Evolutionary conservation across 2,797 vertebrate species (phyloP).

Genomic region (Sebastes paucispinis): DNA sequence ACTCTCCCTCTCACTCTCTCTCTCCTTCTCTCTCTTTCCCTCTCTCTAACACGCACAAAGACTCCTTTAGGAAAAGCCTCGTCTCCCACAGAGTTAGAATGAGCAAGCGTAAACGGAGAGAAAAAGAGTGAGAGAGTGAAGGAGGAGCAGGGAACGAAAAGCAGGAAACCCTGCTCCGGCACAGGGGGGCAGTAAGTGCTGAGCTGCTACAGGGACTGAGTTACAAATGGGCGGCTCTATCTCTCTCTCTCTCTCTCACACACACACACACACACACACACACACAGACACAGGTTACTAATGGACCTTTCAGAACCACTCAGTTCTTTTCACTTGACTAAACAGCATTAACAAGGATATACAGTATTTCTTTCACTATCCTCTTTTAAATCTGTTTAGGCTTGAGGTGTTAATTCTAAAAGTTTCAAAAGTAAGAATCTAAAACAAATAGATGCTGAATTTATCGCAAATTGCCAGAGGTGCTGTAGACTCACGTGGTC

Average conservation of each 20-base stretch:
- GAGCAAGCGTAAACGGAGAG: slow-evolving; percentile 47
- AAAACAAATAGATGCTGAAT: slow-evolving; percentile 4
- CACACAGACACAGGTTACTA: slow-evolving; percentile 62
- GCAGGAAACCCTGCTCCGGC: slow-evolving; percentile 74
- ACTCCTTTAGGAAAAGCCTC: slow-evolving; percentile 70
- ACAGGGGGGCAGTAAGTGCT: slow-evolving; percentile 69
- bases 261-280: not conserved
- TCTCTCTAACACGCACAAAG: slow-evolving; percentile 70
- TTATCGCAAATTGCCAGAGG: not conserved
- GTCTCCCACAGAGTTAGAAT: slow-evolving; percentile 74
- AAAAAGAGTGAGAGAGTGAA: slow-evolving; percentile 46
- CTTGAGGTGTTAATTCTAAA: not conserved
- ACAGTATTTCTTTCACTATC: not conserved
- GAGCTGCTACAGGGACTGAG: slow-evolving; percentile 59
- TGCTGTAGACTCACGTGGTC: not conserved
- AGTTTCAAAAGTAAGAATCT: not conserved
- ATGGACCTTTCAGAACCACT: slow-evolving; percentile 71
- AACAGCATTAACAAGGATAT: slow-evolving; percentile 38
- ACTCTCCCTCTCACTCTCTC: slow-evolving; percentile 29
- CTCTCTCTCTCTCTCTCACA: slow-evolving; percentile 7
- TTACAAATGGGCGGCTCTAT: slow-evolving; percentile 71
- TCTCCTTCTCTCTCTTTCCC: slow-evolving; percentile 27
- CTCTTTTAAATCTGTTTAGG: slow-evolving; percentile 1
- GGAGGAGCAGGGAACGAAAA: slow-evolving; percentile 22
- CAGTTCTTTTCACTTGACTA: slow-evolving; percentile 56